Percentiles rank a stretch among this genome's conserved stretches.
Evolutionary conservation across 2,797 vertebrate species (phyloP).

Genomic region (Miichthys miiuy): DNA sequence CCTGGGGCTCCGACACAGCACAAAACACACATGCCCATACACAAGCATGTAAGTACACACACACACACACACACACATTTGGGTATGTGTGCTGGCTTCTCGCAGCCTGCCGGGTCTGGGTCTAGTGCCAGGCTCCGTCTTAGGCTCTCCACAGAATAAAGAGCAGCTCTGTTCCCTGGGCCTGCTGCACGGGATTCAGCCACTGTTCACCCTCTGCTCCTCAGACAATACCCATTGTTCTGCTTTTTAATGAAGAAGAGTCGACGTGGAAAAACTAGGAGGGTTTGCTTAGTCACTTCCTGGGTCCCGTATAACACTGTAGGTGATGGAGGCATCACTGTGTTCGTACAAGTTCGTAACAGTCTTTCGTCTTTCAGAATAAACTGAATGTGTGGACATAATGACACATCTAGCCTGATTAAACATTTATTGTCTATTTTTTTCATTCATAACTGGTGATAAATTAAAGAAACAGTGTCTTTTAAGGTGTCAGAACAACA

Average conservation of each 20-base stretch:
- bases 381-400: not conserved
- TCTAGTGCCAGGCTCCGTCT: conserved; percentile 89
- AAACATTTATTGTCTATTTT: not conserved
- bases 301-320: conserved; percentile 37
- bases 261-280: conserved; percentile 75
- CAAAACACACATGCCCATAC: conserved; percentile 38
- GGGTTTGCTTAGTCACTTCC: conserved; percentile 69
- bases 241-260: conserved; percentile 82
- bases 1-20: conserved; percentile 66
- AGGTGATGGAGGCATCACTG: conserved; percentile 4
- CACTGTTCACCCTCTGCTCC: conserved; percentile 81
- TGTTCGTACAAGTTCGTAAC: not conserved
- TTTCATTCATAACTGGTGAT: not conserved
- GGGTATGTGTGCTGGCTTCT: conserved; percentile 63
- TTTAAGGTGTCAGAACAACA: not conserved
- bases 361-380: not conserved
- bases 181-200: conserved; percentile 77
- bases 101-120: conserved; percentile 73
- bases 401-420: not conserved
- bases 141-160: conserved; percentile 83
- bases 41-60: conserved; percentile 14
- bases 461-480: not conserved
- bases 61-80: conserved; percentile 33
- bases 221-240: conserved; percentile 85
- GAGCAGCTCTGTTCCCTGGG: conserved; percentile 82